phyloP scores from a whole-genome alignment of 2,797 vertebrate species.

The Enteromius mattozi region DNA sequence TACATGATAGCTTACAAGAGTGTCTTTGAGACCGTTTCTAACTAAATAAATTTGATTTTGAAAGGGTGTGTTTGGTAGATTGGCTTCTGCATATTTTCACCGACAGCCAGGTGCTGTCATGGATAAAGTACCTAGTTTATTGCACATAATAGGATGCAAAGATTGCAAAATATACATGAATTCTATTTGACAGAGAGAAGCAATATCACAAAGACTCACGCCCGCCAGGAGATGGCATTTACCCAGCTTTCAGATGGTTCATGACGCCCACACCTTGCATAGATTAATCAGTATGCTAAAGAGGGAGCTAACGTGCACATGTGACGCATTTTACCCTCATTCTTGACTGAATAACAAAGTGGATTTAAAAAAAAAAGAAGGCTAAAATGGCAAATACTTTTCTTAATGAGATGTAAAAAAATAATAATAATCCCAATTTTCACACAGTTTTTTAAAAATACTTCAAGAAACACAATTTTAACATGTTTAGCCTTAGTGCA shows the following conservation, averaged over 20 bases:
- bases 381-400: background rate
- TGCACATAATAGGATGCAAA: constrained; percentile 81
- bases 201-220: constrained; percentile 67
- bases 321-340: constrained; percentile 29
- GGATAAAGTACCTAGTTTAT: constrained; percentile 84
- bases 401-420: background rate
- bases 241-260: constrained; percentile 22
- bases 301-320: constrained; percentile 62
- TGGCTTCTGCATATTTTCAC: constrained; percentile 69
- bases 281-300: constrained; percentile 77
- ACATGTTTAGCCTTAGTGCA: background rate
- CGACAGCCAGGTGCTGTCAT: constrained; percentile 73
- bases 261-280: constrained; percentile 53
- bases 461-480: background rate
- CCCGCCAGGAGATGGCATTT: constrained; percentile 44
- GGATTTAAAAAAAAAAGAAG: background rate
- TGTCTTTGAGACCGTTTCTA: constrained; percentile 79
- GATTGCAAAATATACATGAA: constrained; percentile 79
- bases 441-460: background rate
- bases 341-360: constrained; percentile 49
- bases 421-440: background rate
- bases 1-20: constrained; percentile 85
- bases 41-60: constrained; percentile 86
- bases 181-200: constrained; percentile 73
- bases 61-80: constrained; percentile 80